These are phyloP conservation scores for Apodemia hepburni DNA, from an alignment of 2,888 invertebrate species.

Conservation along the genomic window DNA sequence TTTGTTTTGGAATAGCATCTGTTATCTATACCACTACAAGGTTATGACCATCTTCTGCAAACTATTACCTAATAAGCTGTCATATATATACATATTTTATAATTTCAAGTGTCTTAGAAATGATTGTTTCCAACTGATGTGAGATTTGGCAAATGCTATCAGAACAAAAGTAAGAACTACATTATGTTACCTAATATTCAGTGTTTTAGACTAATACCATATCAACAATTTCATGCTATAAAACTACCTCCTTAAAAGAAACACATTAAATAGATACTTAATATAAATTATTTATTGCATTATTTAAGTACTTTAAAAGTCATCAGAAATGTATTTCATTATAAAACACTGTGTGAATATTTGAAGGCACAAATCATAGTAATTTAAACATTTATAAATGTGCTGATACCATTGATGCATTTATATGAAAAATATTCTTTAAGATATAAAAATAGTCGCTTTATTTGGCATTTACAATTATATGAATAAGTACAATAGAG, in stretches of 20 bases:
- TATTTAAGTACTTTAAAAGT: slow-evolving; percentile 52
- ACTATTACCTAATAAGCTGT: neutral
- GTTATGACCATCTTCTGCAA: neutral
- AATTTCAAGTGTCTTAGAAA: neutral
- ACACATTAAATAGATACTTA: neutral
- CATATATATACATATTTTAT: neutral
- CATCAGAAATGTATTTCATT: slow-evolving; percentile 39
- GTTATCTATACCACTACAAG: too few relatives aligned
- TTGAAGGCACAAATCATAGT: slow-evolving; percentile 61
- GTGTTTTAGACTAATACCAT: neutral
- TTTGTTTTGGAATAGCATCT: neutral
- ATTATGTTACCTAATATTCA: too few relatives aligned
- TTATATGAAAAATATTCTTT: slow-evolving; percentile 42
- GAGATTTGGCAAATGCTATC: neutral
- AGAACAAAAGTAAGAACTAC: neutral
- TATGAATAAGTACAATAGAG: slow-evolving; percentile 33
- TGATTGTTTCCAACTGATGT: neutral
- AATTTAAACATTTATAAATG: slow-evolving; percentile 27
- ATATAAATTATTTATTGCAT: slow-evolving; percentile 42
- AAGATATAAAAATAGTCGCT: slow-evolving; percentile 73
- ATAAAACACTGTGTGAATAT: slow-evolving; percentile 44
- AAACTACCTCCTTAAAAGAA: slow-evolving; percentile 1
- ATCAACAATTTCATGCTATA: neutral
- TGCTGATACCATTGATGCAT: slow-evolving; percentile 38
- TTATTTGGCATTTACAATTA: slow-evolving; percentile 68